Base-by-base conservation (phyloP, 2,888 invertebrate species). In the Gandaritis pyraliata region DNA sequence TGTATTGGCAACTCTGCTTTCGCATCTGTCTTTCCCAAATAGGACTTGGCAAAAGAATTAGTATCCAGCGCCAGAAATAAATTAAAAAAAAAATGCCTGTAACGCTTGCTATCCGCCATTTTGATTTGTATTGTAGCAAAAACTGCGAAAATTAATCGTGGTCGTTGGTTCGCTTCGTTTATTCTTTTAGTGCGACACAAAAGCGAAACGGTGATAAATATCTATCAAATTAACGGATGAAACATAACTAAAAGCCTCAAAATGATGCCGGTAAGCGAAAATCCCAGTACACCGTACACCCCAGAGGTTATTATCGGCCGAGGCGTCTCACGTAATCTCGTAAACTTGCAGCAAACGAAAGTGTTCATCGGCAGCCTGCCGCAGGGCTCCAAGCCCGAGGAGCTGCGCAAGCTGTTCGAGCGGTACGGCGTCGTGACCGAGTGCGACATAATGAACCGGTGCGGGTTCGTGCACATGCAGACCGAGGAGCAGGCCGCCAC, bases 301-400 rank as follows among this genome's bases (percentile, higher is more conserved):
- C n/a, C 38, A 0, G 49, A 30, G 30, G 38, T 39, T 6, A 15
- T 12, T 15, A 23, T 15, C 15, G 36, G 33, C 10, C 43, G 53
- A 15, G n/a, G 13, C 48, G 15, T 23, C 29, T 71, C 45, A 61
- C 56, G 29, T 38, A 60, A 67, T 45, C 66, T 64, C 61, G 33
- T 70, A 53, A 72, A 55, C 65, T 90, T 93, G 65, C 89, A 95
- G 94, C 94, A 95, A 90, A 95, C 95, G 62, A 98, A 98, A 91
- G 96, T 98, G 73, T 98, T 98, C 93, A 97, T 98, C 79, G 98
- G 98, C 69, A 97, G 98, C 87, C 90, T 98, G 82, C 96, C 97
- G 61, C 95, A 96, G 75, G 96, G 96, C 75, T 96, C 97, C 71
- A 95, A 96, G 76, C 95, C 95, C 58, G 96, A 96, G 75, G 97